phyloP scores from a whole-genome alignment of 2,888 invertebrate genomes.

The Oscheius myriophilus region DNA sequence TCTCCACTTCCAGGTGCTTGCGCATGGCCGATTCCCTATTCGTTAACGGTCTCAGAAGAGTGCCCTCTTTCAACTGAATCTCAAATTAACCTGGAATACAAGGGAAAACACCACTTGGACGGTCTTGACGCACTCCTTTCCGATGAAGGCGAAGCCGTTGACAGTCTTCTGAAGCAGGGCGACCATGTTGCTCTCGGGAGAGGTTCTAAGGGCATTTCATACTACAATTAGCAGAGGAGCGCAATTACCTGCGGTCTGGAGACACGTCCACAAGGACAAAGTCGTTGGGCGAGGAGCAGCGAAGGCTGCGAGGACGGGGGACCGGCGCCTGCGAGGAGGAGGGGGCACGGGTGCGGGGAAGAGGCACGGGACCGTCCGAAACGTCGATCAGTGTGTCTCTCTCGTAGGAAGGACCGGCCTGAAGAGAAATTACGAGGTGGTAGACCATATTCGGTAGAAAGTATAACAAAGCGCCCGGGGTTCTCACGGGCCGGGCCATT shows the following conservation, averaged over 20 bases:
- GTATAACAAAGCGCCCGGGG: not conserved
- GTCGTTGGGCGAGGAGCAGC: conserved; percentile 12
- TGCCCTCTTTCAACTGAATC: conserved; percentile 13
- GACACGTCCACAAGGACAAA: conserved; percentile 9
- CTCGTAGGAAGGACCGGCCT: conserved; percentile 7
- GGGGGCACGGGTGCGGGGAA: conserved; percentile 5
- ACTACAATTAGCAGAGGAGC: not conserved
- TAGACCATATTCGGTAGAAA: not conserved
- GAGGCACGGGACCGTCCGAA: conserved; percentile 5
- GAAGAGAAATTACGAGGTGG: not conserved
- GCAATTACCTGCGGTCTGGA: conserved; percentile 1
- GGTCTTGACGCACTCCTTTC: not conserved
- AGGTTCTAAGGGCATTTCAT: not conserved
- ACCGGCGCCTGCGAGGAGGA: not conserved
- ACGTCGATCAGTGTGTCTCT: conserved; percentile 9
- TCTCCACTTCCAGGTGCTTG: not conserved
- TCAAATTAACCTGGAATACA: not conserved
- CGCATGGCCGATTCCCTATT: conserved; percentile 11
- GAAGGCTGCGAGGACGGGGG: conserved; percentile 2
- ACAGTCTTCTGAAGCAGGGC: conserved; percentile 5
- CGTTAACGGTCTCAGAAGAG: conserved; percentile 13
- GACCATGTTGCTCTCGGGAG: conserved; percentile 4
- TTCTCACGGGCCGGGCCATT: too few species aligned
- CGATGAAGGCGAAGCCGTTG: conserved; percentile 1
- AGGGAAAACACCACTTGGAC: conserved; percentile 1